A percentile compares a stretch with the other conserved stretches of the same genome.
phyloP scores from a whole-genome alignment of 1,140 invertebrate genomes.

The Panonychus citri region DNA sequence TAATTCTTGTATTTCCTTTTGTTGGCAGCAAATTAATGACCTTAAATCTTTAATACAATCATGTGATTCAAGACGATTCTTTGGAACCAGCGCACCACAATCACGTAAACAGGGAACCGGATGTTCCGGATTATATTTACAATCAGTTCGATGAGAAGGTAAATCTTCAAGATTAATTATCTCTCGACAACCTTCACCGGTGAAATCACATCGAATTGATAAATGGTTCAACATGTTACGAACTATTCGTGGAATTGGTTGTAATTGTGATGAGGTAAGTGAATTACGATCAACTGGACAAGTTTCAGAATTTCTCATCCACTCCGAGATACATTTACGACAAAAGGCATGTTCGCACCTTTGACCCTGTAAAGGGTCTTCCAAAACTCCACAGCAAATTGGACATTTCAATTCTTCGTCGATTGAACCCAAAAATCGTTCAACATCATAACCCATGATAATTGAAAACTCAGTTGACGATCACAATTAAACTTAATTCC shows the following conservation, averaged over 20 bases:
- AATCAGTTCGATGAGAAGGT: constrained; percentile 55
- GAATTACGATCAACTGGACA: constrained; percentile 74
- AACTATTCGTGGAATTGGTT: constrained; percentile 68
- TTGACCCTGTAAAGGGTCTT: constrained; percentile 71
- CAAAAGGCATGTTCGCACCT: constrained; percentile 87
- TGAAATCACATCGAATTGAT: constrained; percentile 68
- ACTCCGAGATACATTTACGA: constrained; percentile 68
- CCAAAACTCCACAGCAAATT: neutral
- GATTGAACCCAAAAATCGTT: neutral
- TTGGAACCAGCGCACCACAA: constrained; percentile 54
- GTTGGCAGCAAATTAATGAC: neutral
- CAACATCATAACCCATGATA: constrained; percentile 2
- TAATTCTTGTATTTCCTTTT: constrained; percentile 1
- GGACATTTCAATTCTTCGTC: constrained; percentile 4
- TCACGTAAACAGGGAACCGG: constrained; percentile 76
- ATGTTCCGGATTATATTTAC: constrained; percentile 75
- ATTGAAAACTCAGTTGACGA: neutral
- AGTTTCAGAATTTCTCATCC: constrained; percentile 68
- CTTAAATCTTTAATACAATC: constrained; percentile 2
- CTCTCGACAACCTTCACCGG: constrained; percentile 51
- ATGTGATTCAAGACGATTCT: neutral
- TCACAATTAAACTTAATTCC: neutral
- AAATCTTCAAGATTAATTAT: constrained; percentile 63
- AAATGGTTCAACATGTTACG: constrained; percentile 64
- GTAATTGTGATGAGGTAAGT: constrained; percentile 47